Conservation (phyloP, 2,797 vertebrate genomes). For the Scolopax bukidnonensis region DNA sequence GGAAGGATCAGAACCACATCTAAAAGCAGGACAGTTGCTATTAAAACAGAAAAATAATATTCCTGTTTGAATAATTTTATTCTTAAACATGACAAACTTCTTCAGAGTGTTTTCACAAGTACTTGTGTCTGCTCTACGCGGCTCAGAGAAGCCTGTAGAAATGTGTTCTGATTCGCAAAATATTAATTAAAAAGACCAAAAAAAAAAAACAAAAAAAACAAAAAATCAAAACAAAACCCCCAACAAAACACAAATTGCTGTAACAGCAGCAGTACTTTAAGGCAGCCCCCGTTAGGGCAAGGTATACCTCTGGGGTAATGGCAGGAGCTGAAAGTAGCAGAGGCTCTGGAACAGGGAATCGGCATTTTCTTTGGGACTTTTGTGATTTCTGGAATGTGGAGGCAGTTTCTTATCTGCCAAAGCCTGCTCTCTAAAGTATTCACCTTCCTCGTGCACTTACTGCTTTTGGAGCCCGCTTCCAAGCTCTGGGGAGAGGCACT, state of each 20-base stretch:
- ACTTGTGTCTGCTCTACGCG: constrained; percentile 38
- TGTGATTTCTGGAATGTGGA: constrained; percentile 3
- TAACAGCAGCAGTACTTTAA: constrained; percentile 42
- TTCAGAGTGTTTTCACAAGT: constrained; percentile 43
- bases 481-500: background rate
- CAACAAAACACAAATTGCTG: background rate
- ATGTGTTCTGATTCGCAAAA: constrained; percentile 43
- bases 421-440: background rate
- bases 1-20: background rate
- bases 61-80: constrained; percentile 65
- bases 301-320: background rate
- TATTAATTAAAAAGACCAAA: constrained; percentile 42
- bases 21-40: background rate
- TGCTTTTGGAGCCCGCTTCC: constrained; percentile 10
- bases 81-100: constrained; percentile 61
- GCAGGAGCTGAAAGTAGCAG: constrained; percentile 50
- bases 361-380: background rate
- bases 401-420: constrained; percentile 25
- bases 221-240: background rate
- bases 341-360: background rate
- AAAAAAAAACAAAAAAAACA: background rate
- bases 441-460: background rate
- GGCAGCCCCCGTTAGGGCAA: constrained; percentile 2
- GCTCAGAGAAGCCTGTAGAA: constrained; percentile 51
- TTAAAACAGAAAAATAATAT: background rate